Base-by-base conservation (phyloP, 2,888 invertebrate species). In the Cerceris rybyensis region DNA sequence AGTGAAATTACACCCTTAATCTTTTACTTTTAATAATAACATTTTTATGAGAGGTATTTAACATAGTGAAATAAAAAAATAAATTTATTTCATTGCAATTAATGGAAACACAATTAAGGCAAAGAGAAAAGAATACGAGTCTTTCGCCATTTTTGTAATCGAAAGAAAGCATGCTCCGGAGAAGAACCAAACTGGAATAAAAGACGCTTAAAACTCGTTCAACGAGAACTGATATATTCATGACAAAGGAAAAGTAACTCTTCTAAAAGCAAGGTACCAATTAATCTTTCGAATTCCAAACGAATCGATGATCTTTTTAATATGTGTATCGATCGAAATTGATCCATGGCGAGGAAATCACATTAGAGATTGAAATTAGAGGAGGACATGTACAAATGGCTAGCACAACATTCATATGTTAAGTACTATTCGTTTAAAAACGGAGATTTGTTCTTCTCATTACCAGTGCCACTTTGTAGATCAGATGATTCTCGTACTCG, bases 401-500 rank as follows among this genome's bases (percentile, higher is more conserved):
- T 70, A 80, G 58, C 68, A 81, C 75, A 75, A 77, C 70, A 81
- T 61, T 70, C 43, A 77, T 68, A 64, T 42, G 49, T 59, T 49
- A 13, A 52, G 50, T 72, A 54, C 85, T 84, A 84, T 63, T 86
- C 68, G 63, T 78, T 83, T 73, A 75, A 74, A 81, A 78, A 75
- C 63, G 71, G 74, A 72, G 72, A 70, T 72, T 81, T 28, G 28
- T 28, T 84, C 78, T 80, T 86, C 85, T 89, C 73, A 90, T 92
- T 92, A 96, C 96, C 95, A 98, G 95, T 91, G 98, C 97, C 93
- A 99, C 97, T 95, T 99, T 99, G 93, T 97, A 96, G 94, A 99
- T 98, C 93, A 99, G 96, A 94, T 98, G 98, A 93, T 98, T 98
- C 94, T 98, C 98, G 94, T 98, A 98, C 93, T 98, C 97, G 93